Evolutionary conservation across 2,888 invertebrate species (phyloP).

Genomic region (Campoplex capitator): DNA sequence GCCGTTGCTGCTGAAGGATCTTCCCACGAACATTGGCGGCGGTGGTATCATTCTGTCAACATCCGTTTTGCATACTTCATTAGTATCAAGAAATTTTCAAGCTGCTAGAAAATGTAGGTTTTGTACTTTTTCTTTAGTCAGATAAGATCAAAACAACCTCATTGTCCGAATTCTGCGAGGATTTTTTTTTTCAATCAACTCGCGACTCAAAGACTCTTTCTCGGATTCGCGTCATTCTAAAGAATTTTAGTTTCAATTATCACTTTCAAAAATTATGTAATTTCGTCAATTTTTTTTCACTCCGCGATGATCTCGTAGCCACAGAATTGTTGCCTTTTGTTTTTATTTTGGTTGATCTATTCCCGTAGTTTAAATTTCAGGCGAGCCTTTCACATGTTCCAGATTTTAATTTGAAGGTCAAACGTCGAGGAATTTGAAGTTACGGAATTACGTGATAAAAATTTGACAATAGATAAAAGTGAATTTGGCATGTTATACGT

Average conservation of each 20-base stretch:
- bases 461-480: too few species aligned
- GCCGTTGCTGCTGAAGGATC: slow-evolving; percentile 77
- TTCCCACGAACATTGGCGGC: slow-evolving; percentile 77
- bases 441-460: too few species aligned
- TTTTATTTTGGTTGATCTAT: not conserved
- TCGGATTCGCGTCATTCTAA: slow-evolving; percentile 79
- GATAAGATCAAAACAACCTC: slow-evolving; percentile 82
- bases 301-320: too few species aligned
- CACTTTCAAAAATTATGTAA: too few species aligned
- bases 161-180: slow-evolving; percentile 79
- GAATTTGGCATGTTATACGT: not conserved
- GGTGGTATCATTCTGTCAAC: slow-evolving; percentile 77
- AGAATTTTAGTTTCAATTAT: slow-evolving; percentile 43
- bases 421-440: not conserved
- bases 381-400: not conserved
- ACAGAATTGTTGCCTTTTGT: not conserved
- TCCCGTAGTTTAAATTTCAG: too few species aligned
- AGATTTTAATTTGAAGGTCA: not conserved
- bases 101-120: not conserved
- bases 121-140: slow-evolving; percentile 73
- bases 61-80: not conserved
- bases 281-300: too few species aligned
- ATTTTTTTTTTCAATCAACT: slow-evolving; percentile 76
- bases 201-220: slow-evolving; percentile 80
- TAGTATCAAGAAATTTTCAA: not conserved